These are phyloP conservation scores for Temnothorax unifasciatus DNA, from an alignment of 2,888 invertebrate species.

Conservation along the genomic window DNA sequence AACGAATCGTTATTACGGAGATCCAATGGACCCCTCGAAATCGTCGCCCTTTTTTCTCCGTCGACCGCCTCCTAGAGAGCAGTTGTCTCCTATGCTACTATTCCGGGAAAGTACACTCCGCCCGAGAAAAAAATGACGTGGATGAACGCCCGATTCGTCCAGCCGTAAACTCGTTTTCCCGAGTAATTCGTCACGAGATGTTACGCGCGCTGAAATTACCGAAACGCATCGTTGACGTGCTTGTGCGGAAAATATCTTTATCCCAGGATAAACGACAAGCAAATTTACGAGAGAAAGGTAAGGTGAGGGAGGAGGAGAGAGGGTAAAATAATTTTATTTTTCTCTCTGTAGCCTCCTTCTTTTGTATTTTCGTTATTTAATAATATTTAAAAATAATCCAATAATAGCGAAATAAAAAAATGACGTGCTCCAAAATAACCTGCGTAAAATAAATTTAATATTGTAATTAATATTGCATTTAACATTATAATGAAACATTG, in stretches of 20 bases:
- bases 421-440: neutral
- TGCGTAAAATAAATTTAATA: neutral
- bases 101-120: neutral
- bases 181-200: conserved; percentile 60
- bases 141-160: conserved; percentile 52
- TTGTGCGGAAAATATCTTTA: conserved; percentile 8
- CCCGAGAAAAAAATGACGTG: conserved; percentile 39
- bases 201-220: conserved; percentile 12
- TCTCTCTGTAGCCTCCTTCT: neutral
- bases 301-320: neutral
- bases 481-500: neutral
- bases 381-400: neutral
- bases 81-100: neutral
- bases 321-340: neutral
- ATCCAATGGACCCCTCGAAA: conserved; percentile 44
- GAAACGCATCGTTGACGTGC: conserved; percentile 5
- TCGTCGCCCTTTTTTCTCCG: neutral
- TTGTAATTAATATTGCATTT: no score
- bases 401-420: neutral
- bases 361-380: neutral
- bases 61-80: conserved; percentile 5
- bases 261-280: neutral
- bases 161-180: conserved; percentile 58
- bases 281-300: conserved; percentile 3
- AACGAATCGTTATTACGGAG: conserved; percentile 54